Evolutionary conservation across 2,113 vertebrate species (phyloP), one percentile per base, ranked within the genome.

Genomic region (Barbus barbus): DNA sequence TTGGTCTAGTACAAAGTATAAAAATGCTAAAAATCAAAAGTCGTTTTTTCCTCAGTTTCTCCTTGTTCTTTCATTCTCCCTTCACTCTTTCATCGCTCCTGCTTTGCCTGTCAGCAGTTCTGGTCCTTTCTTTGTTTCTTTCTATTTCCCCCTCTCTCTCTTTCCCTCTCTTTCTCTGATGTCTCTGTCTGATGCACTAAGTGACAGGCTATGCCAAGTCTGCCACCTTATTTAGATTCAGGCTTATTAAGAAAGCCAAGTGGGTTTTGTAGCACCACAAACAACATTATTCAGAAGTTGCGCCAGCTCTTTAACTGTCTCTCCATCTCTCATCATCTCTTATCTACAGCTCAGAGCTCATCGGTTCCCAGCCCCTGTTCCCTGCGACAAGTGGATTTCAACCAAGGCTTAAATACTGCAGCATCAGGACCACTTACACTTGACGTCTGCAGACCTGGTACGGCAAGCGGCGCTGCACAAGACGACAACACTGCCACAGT

Each of bases 211-310:
- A 16, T 79, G 48, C 26, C 41, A 44, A 80, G 53, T 51, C 77
- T 80, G 77, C 41, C 53, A 61, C 84, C 33, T 24, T 85, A 63
- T 85, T 80, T 85, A 85, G 31, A 82, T 76, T 67, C 46, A 77
- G 71, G 51, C 36, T 85, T 77, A 85, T 85, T 85, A 69, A 44
- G 46, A 63, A 85, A 85, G 44, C 69, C 78, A 75, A 85, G 69
- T 81, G 69, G 78, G 53, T 74, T 85, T 84, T 75, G 82, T 60
- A 63, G 82, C 74, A 51, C 31, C 31, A 14, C 69, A 82, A 76
- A 85, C 69, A 81, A 81, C 60, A 76, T 85, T 67, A 77, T 82
- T 85, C 61, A 82, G 72, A 85, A 79, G 51, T 58, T 79, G 33
- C 0, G 13, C 33, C 56, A 69, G 24, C 26, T 38, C 58, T 41